These are phyloP conservation scores for Chrysolina oricalcia DNA, from an alignment of 2,888 invertebrate genomes.

Conservation along the genomic window DNA sequence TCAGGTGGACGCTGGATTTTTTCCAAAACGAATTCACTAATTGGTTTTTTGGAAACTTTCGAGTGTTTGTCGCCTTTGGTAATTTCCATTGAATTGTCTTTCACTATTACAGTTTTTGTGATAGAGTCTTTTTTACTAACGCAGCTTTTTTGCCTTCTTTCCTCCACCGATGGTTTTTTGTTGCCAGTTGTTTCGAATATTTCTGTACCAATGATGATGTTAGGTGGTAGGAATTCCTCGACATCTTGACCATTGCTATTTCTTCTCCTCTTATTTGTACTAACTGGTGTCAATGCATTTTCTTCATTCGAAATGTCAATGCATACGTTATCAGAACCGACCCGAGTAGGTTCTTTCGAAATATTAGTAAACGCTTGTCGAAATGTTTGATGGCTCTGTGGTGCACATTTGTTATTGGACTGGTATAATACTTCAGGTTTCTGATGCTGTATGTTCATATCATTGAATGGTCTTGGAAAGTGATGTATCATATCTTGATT, in stretches of 20 bases:
- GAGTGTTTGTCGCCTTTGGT: slow-evolving; percentile 44
- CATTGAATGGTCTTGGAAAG: background rate
- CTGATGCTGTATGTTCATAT: background rate
- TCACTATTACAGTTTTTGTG: slow-evolving; percentile 50
- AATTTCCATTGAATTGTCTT: slow-evolving; percentile 55
- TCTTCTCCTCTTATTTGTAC: background rate
- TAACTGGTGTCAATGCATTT: background rate
- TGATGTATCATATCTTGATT: background rate
- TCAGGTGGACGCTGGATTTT: slow-evolving; percentile 9
- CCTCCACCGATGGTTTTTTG: background rate
- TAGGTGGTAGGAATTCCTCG: slow-evolving; percentile 31
- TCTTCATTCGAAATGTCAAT: background rate
- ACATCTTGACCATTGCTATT: slow-evolving; percentile 21
- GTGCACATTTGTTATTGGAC: background rate
- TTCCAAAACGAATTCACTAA: slow-evolving; percentile 30
- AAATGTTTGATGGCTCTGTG: background rate
- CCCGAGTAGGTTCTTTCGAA: background rate
- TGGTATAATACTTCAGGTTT: background rate
- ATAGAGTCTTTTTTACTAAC: background rate
- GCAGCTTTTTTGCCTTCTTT: background rate
- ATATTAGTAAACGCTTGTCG: background rate
- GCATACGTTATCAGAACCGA: background rate
- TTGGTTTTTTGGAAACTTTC: background rate
- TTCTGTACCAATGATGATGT: slow-evolving; percentile 15
- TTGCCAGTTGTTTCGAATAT: slow-evolving; percentile 7